phyloP scores from a whole-genome alignment of 1,140 invertebrate species.

The Drosophila grimshawi region DNA sequence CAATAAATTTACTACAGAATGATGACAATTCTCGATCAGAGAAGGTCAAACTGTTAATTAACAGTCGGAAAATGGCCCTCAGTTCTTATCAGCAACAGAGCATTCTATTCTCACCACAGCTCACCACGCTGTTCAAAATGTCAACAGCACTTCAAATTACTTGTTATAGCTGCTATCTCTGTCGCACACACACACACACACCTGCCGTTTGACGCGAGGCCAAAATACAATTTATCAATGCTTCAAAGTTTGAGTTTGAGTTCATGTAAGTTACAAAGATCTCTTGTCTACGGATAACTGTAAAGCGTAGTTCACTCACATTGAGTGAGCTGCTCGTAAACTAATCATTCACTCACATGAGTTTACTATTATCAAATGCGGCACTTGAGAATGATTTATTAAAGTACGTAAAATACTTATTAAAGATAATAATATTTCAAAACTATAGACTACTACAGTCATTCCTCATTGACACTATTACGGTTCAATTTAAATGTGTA shows the following conservation, averaged over 20 bases:
- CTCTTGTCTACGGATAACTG: neutral
- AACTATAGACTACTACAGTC: neutral
- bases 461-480: neutral
- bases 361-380: neutral
- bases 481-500: no score
- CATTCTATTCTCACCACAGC: no score
- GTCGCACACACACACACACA: neutral
- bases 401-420: neutral
- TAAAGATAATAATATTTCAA: neutral
- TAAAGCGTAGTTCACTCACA: neutral
- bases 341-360: neutral
- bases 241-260: neutral
- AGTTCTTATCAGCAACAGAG: neutral
- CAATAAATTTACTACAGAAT: no score
- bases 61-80: neutral
- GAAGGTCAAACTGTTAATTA: no score
- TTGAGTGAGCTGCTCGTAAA: neutral
- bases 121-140: no score
- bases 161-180: neutral
- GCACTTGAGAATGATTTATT: neutral
- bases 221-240: slow-evolving; percentile 7
- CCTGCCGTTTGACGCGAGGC: neutral
- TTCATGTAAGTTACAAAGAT: slow-evolving; percentile 6
- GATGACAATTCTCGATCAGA: no score
- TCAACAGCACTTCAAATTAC: neutral